Evolutionary conservation across 2,797 vertebrate genomes (phyloP), one percentile per base, ranked within the genome.

Genomic region (Jordanella pulchra): DNA sequence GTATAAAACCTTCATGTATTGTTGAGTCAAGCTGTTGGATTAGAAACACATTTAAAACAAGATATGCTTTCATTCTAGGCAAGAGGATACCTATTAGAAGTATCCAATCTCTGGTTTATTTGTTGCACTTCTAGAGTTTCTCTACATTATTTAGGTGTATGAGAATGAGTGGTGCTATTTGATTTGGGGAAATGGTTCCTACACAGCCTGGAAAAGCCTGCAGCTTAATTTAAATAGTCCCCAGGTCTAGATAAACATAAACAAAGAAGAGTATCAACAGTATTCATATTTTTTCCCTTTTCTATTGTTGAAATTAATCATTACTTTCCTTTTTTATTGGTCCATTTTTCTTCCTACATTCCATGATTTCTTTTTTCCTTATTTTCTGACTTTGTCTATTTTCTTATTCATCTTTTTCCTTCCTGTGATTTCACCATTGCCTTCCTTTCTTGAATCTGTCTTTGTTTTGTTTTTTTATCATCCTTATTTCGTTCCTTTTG

Each of bases 61-160:
- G 17, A 47, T 18, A 45, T 65, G 3, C 39, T 64, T 64, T 15
- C 14, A 7, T 27, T 11, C 42, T 18, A 47, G 63, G 25, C n/a
- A 25, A 47, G 6, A 18, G 28, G 23, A 60, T 12, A 18, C 9
- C 32, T 32, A 60, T 32, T 23, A 21, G 12, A 60, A 23, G 56
- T 60, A 18, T 39, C 30, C 35, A 30, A 60, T 35, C 56, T 60
- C 56, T 1, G 21, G 56, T 60, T 60, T 35, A 30, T 60, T 2
- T 60, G 56, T 60, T 30, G 56, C 30, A 39, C 10, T 18, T 35
- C 56, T 39, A 60, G 56, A 60, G 13, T 60, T 60, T 60, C 56
- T 35, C 56, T 60, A 5, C 56, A 60, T 60, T 60, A 60, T 60
- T 60, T 23, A 60, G 7, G 56, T 35, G 55, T 58, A 32, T 21